phyloP scores from a whole-genome alignment of 2,113 vertebrate genomes.

The Spheniscus mendiculus region DNA sequence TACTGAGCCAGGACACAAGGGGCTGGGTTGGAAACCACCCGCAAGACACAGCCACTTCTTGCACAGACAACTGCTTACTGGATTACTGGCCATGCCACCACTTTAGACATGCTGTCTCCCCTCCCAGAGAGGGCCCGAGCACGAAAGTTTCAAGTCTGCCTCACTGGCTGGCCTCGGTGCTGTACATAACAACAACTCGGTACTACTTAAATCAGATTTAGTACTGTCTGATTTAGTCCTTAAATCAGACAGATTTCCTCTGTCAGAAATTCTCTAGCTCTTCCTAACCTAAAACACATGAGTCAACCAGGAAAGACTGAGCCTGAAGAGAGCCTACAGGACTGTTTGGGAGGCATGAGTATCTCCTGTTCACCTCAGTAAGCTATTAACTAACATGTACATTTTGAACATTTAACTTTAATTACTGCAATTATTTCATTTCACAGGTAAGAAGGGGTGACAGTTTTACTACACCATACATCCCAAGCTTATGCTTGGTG shows the following conservation, averaged over 20 bases:
- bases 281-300: background rate
- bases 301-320: background rate
- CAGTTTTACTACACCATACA: background rate
- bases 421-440: background rate
- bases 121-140: background rate
- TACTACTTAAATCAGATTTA: background rate
- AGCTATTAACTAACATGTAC: background rate
- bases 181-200: background rate
- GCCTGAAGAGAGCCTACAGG: background rate
- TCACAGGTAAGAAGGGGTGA: background rate
- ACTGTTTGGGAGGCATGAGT: background rate
- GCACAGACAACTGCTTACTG: background rate
- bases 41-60: background rate
- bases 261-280: background rate
- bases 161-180: background rate
- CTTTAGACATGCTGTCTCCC: background rate
- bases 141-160: background rate
- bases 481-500: background rate
- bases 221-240: background rate
- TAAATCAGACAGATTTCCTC: background rate
- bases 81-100: background rate
- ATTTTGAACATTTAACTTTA: background rate
- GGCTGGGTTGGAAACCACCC: background rate
- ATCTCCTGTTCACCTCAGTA: background rate
- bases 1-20: fast-evolving